A percentile compares a stretch with the other conserved stretches of the same genome.
Evolutionary conservation across 2,797 vertebrate species (phyloP).

Genomic region (Sebastes diploproa): DNA sequence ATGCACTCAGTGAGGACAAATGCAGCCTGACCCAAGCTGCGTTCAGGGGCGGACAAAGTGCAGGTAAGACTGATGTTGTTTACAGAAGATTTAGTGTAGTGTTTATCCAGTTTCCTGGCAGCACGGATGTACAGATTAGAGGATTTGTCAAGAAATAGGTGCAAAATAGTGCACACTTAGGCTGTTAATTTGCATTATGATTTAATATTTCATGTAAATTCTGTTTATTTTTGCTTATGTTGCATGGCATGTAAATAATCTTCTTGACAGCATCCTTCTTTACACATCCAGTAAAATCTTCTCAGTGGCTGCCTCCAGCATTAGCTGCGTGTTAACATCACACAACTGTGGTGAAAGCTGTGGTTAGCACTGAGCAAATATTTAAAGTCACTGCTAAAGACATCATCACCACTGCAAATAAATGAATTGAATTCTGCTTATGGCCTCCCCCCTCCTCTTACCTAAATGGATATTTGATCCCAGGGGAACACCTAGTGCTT

Average conservation of each 20-base stretch:
- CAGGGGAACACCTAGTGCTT: slow-evolving; percentile 74
- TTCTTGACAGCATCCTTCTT: slow-evolving; percentile 18
- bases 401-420: slow-evolving; percentile 78
- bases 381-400: slow-evolving; percentile 79
- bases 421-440: slow-evolving; percentile 75
- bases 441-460: slow-evolving; percentile 53
- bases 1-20: slow-evolving; percentile 52
- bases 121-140: slow-evolving; percentile 11
- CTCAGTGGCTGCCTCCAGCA: slow-evolving; percentile 39
- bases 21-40: slow-evolving; percentile 37
- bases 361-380: slow-evolving; percentile 72
- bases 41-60: slow-evolving; percentile 31
- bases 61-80: slow-evolving; percentile 48
- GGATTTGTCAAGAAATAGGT: slow-evolving; percentile 14
- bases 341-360: slow-evolving; percentile 57
- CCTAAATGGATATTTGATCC: slow-evolving; percentile 81
- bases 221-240: slow-evolving; percentile 1
- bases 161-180: neutral
- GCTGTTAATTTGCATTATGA: slow-evolving; percentile 22
- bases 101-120: slow-evolving; percentile 26
- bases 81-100: slow-evolving; percentile 36
- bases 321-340: slow-evolving; percentile 49
- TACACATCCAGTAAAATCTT: slow-evolving; percentile 22
- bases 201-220: slow-evolving; percentile 24
- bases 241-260: slow-evolving; percentile 35